A percentile compares a stretch with the other conserved stretches of the same genome.
Conservation (phyloP, 1,140 invertebrate genomes). For the Musca domestica region DNA sequence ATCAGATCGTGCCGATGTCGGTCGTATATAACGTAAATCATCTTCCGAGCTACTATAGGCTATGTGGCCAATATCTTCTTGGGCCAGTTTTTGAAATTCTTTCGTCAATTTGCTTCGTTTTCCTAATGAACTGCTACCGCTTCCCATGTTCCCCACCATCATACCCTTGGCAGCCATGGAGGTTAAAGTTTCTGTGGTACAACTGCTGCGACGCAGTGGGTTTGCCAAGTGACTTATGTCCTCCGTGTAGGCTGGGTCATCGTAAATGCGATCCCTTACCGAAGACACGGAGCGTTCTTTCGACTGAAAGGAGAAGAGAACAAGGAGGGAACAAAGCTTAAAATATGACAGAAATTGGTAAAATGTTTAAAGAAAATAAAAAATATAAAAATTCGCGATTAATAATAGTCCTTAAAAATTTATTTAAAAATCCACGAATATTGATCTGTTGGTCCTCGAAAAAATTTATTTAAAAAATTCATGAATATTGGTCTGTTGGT, state of each 20-base stretch:
- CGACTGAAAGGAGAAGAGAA: constrained; percentile 29
- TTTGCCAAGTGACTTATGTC: constrained; percentile 52
- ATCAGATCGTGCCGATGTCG: constrained; percentile 45
- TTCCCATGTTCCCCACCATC: background rate
- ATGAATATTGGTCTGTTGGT: no score
- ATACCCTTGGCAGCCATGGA: constrained; percentile 20
- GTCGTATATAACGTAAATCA: constrained; percentile 22
- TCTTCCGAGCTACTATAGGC: constrained; percentile 4
- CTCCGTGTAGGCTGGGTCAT: constrained; percentile 53
- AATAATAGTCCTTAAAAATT: background rate
- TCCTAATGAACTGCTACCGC: constrained; percentile 35
- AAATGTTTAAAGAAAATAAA: no score
- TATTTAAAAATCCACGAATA: no score
- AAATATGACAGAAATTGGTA: no score
- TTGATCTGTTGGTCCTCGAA: background rate
- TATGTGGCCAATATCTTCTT: constrained; percentile 23
- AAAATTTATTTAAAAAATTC: background rate
- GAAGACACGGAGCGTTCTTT: constrained; percentile 43
- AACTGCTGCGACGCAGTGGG: constrained; percentile 47
- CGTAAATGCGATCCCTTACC: constrained; percentile 49
- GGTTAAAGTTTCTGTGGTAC: constrained; percentile 32
- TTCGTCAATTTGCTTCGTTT: constrained; percentile 45
- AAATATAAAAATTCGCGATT: no score
- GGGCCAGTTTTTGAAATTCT: constrained; percentile 37
- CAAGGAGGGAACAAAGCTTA: no score